These are phyloP conservation scores for Penaeus chinensis DNA, from an alignment of 1,140 invertebrate species.

Conservation along the genomic window DNA sequence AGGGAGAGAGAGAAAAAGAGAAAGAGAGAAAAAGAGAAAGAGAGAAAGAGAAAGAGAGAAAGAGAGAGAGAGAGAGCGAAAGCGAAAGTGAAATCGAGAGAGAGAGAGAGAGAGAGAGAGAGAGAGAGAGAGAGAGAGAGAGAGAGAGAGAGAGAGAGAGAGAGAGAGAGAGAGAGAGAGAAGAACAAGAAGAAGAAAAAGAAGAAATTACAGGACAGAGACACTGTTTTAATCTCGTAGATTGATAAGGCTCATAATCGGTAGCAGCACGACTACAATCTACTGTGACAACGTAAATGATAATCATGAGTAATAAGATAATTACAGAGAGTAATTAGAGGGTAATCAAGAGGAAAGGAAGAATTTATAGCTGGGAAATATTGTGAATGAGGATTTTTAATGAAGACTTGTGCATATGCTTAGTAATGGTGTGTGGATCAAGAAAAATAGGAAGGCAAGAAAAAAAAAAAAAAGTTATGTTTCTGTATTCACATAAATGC, in stretches of 20 bases:
- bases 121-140: background rate
- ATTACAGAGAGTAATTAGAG: conserved; percentile 15
- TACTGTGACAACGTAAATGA: too few species aligned
- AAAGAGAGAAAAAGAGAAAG: background rate
- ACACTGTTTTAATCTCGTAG: background rate
- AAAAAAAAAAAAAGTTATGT: too few species aligned
- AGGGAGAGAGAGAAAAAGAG: too few species aligned
- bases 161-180: background rate
- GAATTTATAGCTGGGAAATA: conserved; percentile 28
- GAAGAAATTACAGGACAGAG: background rate
- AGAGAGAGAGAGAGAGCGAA: too few species aligned
- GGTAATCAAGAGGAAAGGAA: conserved; percentile 46
- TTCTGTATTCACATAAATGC: too few species aligned
- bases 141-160: background rate
- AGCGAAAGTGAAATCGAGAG: too few species aligned
- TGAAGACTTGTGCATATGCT: background rate
- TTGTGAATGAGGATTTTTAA: conserved; percentile 20
- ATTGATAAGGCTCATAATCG: too few species aligned
- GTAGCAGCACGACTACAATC: too few species aligned
- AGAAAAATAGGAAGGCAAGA: too few species aligned
- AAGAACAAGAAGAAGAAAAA: background rate
- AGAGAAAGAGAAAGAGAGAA: background rate
- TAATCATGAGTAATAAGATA: background rate
- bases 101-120: background rate
- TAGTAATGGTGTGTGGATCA: too few species aligned